Percentiles rank a stretch among this genome's conserved stretches.
Evolutionary conservation across 2,113 vertebrate species (phyloP).

Genomic region (Antigone vipio): DNA sequence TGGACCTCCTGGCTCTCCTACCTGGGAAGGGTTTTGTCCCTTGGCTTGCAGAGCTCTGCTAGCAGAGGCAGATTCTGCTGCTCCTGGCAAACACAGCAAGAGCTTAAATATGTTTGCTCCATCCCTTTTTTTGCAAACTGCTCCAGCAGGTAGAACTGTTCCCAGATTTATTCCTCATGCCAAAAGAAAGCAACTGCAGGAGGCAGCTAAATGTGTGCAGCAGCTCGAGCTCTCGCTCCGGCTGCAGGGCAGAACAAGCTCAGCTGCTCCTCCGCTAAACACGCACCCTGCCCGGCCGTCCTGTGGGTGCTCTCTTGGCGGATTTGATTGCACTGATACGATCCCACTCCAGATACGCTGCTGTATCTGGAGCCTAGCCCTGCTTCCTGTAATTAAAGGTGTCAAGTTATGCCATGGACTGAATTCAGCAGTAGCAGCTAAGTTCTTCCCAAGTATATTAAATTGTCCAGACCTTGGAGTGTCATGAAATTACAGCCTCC

Average conservation of each 20-base stretch:
- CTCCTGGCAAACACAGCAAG: neutral
- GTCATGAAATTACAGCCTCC: neutral
- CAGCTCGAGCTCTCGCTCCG: neutral
- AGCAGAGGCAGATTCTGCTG: neutral
- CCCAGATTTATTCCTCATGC: neutral
- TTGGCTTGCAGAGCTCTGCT: neutral
- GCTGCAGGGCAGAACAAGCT: neutral
- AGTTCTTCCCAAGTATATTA: neutral
- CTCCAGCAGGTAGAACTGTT: conserved; percentile 1
- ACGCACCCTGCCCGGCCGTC: neutral
- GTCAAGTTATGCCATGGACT: neutral
- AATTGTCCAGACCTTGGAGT: neutral
- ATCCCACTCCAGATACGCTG: neutral
- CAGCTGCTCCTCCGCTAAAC: neutral
- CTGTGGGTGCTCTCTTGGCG: accelerated
- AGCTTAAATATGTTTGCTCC: neutral
- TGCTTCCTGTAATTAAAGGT: conserved; percentile 15
- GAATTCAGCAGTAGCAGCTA: neutral
- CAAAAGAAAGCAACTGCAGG: neutral
- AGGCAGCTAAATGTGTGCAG: neutral
- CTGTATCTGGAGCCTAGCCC: neutral
- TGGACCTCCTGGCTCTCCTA: neutral
- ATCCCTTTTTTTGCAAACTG: neutral
- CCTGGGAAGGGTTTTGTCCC: neutral
- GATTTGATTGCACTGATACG: neutral